Evolutionary conservation across 2,113 vertebrate genomes (phyloP).

Genomic region (Sebastes schlegelii): DNA sequence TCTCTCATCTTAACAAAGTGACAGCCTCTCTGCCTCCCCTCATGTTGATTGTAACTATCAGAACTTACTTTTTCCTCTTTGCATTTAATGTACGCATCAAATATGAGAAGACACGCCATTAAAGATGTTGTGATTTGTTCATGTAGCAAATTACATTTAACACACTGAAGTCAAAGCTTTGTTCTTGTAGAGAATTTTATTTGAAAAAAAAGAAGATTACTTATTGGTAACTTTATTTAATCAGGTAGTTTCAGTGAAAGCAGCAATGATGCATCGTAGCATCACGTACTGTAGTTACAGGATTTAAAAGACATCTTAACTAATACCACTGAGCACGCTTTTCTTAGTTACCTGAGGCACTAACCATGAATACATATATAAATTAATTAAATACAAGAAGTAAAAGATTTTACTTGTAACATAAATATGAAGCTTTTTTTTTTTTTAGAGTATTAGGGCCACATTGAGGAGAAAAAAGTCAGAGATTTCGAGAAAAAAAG

Average conservation of each 20-base stretch:
- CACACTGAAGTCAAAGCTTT: background rate
- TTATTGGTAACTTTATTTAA: background rate
- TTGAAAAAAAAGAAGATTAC: background rate
- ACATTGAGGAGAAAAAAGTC: no score
- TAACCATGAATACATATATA: no score
- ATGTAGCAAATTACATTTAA: background rate
- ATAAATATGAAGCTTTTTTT: no score
- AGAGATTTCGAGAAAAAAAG: no score
- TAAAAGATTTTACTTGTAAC: no score
- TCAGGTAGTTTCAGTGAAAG: background rate
- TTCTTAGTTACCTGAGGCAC: no score
- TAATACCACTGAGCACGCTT: background rate
- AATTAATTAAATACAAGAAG: no score
- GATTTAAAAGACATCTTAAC: no score
- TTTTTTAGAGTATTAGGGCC: no score
- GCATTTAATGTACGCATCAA: background rate
- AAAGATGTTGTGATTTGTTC: background rate
- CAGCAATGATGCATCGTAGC: no score
- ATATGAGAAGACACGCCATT: background rate
- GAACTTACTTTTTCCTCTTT: background rate
- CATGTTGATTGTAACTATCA: constrained; percentile 14
- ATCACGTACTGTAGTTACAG: no score
- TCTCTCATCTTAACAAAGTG: constrained; percentile 87
- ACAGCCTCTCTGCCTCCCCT: constrained; percentile 1
- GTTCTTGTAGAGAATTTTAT: background rate